These are phyloP conservation scores for Ferrisia virgata DNA, from an alignment of 2,888 invertebrate genomes.

Conservation along the genomic window DNA sequence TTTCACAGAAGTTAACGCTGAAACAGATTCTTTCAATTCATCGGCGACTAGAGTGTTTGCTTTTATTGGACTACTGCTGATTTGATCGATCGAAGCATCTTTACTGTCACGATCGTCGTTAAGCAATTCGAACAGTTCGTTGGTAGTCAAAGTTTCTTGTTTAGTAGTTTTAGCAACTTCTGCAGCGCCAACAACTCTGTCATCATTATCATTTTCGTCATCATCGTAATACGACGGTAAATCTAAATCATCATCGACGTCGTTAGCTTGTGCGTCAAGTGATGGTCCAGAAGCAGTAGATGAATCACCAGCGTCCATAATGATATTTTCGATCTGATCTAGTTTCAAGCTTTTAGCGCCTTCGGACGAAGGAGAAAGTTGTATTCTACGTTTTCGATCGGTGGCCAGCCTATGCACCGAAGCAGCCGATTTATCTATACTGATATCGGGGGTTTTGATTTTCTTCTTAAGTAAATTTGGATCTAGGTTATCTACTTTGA, in stretches of 20 bases:
- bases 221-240: not conserved
- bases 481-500: constrained; percentile 33
- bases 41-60: not conserved
- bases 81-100: not conserved
- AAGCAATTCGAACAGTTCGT: not conserved
- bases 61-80: not conserved
- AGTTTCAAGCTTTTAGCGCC: not conserved
- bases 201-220: not conserved
- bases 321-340: constrained; percentile 36
- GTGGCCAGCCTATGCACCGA: not conserved
- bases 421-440: constrained; percentile 2
- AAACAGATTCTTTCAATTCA: not conserved
- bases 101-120: not conserved
- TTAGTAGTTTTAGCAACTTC: not conserved
- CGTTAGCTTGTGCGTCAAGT: not conserved
- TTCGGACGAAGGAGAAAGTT: not conserved
- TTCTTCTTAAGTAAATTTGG: constrained; percentile 12
- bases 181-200: not conserved
- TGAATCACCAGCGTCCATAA: constrained; percentile 3
- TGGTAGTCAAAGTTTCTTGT: not conserved
- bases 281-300: not conserved
- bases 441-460: constrained; percentile 34
- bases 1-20: not conserved
- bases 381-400: not conserved
- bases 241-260: not conserved